Evolutionary conservation across 2,113 vertebrate species (phyloP), one percentile per base, ranked within the genome.

Genomic region (Phoxinus phoxinus): DNA sequence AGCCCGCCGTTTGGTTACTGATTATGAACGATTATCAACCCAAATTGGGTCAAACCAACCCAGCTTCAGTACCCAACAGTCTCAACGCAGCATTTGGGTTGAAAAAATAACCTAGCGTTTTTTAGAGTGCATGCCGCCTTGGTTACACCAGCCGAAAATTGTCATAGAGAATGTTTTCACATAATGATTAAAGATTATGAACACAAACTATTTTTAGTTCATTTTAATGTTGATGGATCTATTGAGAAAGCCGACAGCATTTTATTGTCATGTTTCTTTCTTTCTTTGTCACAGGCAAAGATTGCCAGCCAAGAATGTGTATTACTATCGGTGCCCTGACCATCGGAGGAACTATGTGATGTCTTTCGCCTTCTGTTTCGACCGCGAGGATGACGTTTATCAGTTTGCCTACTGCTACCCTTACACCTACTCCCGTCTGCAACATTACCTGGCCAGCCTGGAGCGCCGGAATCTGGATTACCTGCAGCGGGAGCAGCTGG

Each of bases 321-420:
- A 99, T 90, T 99, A 99, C 92, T 99, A 99, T 89, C 97, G 97
- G 85, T 99, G 97, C 77, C 98, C 97, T 0, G 97, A 98, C 92
- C 98, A 99, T 90, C 95, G 96, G 81, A 97, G 95, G 90, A 99
- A 98, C 94, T 99, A 99, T 35, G 98, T 99, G 87, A 98, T 99
- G 98, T 99, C 98, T 74, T 99, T 98, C 87, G 97, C 98, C 81
- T 99, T 99, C 90, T 99, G 98, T 93, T 99, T 99, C 41, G 98
- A 99, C 93, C 95, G 95, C 4, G 97, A 99, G 89, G 96, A 98
- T 23, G 98, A 99, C 88, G 92, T 95, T 0, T 99, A 98, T 65
- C 98, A 99, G 80, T 99, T 99, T 90, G 96, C 98, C 73, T 99
- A 99, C 93, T 99, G 98, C 94, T 99, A 97, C 89, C 98, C 98